Evolutionary conservation across 2,797 vertebrate genomes (phyloP).

Genomic region (Peromyscus melanophrys): DNA sequence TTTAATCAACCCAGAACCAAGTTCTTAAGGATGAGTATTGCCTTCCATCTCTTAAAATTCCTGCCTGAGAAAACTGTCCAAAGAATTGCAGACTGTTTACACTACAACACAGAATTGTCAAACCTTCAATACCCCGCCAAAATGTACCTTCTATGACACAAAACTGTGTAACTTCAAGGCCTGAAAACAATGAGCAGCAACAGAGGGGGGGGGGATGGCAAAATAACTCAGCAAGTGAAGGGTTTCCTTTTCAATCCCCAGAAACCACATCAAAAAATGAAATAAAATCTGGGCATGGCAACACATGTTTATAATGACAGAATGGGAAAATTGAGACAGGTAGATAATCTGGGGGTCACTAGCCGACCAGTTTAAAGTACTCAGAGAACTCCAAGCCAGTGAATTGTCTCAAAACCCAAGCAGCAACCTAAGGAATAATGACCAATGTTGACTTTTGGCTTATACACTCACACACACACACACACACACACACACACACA

Average conservation of each 20-base stretch:
- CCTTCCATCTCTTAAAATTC: background rate
- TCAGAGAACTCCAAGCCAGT: background rate
- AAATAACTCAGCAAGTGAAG: background rate
- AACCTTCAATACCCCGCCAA: background rate
- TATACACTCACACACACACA: background rate
- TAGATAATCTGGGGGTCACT: no score
- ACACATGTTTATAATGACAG: background rate
- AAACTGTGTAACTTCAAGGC: background rate
- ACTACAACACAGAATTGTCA: background rate
- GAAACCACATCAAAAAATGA: background rate
- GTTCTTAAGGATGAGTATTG: background rate
- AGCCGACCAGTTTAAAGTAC: background rate
- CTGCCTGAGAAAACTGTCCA: background rate
- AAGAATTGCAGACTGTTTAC: background rate
- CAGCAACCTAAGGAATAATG: background rate
- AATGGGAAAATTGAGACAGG: background rate
- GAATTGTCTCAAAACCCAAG: background rate
- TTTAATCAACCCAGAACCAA: background rate
- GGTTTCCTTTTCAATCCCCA: background rate
- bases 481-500: background rate
- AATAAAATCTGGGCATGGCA: background rate
- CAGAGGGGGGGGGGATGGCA: background rate
- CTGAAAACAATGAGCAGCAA: background rate
- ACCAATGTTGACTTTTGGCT: background rate
- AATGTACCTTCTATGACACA: background rate